Evolutionary conservation across 1,140 invertebrate genomes (phyloP).

Genomic region (Neoseiulus cucumeris): DNA sequence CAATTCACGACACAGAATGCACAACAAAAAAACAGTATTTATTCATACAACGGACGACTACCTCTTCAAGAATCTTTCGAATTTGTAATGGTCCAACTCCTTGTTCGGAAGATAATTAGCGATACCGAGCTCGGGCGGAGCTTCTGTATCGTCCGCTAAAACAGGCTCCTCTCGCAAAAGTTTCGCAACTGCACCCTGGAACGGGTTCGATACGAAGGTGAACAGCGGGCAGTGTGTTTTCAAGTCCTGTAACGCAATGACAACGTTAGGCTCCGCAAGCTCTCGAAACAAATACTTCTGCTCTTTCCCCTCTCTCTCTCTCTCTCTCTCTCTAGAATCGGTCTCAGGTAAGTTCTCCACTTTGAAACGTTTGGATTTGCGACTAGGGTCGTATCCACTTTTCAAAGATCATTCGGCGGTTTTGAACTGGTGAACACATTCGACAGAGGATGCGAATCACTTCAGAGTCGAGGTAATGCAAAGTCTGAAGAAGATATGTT

Average conservation of each 20-base stretch:
- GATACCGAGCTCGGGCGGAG: neutral
- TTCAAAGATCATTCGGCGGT: neutral
- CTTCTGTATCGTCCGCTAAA: neutral
- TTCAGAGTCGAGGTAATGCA: neutral
- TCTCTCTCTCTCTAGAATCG: neutral
- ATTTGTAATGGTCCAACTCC: neutral
- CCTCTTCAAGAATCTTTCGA: neutral
- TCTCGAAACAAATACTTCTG: neutral
- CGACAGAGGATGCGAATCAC: neutral
- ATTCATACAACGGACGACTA: neutral
- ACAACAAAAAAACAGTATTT: too few species aligned
- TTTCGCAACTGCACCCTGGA: neutral
- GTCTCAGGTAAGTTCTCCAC: neutral
- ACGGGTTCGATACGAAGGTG: neutral
- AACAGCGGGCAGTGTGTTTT: neutral
- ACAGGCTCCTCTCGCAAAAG: neutral
- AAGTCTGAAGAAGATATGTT: neutral
- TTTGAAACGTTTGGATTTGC: neutral
- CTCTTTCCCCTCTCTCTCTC: neutral
- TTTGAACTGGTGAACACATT: neutral
- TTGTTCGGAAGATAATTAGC: neutral
- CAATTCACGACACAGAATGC: too few species aligned
- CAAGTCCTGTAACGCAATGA: neutral
- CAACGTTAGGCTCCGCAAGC: neutral
- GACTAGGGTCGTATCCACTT: neutral